A percentile compares a stretch with the other conserved stretches of the same genome.
These are phyloP conservation scores for Halcyon malimbica DNA, from an alignment of 2,113 vertebrate species.

Conservation along the genomic window DNA sequence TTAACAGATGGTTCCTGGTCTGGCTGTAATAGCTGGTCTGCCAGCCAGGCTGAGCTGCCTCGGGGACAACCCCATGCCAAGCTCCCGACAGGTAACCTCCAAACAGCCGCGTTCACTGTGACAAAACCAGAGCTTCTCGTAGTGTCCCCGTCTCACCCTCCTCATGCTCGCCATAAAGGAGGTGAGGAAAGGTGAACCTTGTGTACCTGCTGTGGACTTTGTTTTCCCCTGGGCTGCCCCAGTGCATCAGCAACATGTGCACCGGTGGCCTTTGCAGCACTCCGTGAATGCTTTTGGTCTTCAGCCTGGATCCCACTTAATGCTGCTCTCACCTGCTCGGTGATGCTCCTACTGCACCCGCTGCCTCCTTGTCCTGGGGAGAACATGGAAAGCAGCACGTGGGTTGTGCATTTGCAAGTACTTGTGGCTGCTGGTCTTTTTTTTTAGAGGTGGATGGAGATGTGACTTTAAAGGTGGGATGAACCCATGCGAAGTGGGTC, in stretches of 20 bases:
- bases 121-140: rapidly evolving
- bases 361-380: rapidly evolving
- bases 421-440: not conserved
- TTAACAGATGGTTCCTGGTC: not conserved
- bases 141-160: not conserved
- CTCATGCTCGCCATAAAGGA: rapidly evolving
- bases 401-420: too few species aligned
- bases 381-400: not conserved
- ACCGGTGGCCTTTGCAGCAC: rapidly evolving
- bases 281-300: not conserved
- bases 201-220: rapidly evolving
- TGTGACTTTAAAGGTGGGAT: not conserved
- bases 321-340: not conserved
- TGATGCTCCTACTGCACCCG: rapidly evolving
- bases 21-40: not conserved
- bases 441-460: not conserved
- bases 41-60: not conserved
- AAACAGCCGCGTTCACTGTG: not conserved
- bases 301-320: not conserved
- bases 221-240: not conserved
- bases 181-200: not conserved
- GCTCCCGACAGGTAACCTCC: not conserved
- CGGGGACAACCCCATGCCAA: rapidly evolving
- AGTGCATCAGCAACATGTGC: not conserved
- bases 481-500: rapidly evolving